Evolutionary conservation across 2,888 invertebrate species (phyloP).

Genomic region (Notodonta ziczac): DNA sequence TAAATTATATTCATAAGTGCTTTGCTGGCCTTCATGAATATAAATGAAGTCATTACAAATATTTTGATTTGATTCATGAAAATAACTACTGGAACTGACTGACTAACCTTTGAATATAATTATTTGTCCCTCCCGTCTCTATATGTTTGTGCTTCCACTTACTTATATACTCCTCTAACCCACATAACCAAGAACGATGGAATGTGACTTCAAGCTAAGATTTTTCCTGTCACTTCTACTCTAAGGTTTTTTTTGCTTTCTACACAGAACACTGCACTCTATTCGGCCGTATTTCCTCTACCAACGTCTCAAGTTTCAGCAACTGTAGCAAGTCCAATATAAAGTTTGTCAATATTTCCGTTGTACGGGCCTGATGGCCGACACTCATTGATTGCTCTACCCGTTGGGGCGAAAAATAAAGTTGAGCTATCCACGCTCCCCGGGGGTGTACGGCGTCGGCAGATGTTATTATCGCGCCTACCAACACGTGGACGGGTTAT

Average conservation of each 20-base stretch:
- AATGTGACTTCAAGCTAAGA: too few species aligned
- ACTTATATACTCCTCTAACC: too few species aligned
- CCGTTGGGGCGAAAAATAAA: slow-evolving; percentile 70
- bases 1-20: too few species aligned
- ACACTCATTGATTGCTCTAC: slow-evolving; percentile 71
- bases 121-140: too few species aligned
- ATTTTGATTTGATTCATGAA: too few species aligned
- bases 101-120: too few species aligned
- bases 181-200: too few species aligned
- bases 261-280: slow-evolving; percentile 14
- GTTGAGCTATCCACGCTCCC: slow-evolving; percentile 48
- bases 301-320: slow-evolving; percentile 40
- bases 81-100: too few species aligned
- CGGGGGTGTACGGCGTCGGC: slow-evolving; percentile 11
- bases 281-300: slow-evolving; percentile 29
- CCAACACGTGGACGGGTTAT: slow-evolving; percentile 11
- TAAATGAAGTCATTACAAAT: too few species aligned
- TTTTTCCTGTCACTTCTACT: too few species aligned
- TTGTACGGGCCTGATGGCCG: slow-evolving; percentile 57
- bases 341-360: slow-evolving; percentile 79
- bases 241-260: background rate
- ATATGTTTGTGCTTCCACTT: too few species aligned
- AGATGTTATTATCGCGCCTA: slow-evolving; percentile 18
- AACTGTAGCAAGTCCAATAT: slow-evolving; percentile 63
- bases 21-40: too few species aligned